Evolutionary conservation across 2,888 invertebrate species (phyloP), one percentile per base, ranked within the genome.

Genomic region (Eucriotettix oculatus): DNA sequence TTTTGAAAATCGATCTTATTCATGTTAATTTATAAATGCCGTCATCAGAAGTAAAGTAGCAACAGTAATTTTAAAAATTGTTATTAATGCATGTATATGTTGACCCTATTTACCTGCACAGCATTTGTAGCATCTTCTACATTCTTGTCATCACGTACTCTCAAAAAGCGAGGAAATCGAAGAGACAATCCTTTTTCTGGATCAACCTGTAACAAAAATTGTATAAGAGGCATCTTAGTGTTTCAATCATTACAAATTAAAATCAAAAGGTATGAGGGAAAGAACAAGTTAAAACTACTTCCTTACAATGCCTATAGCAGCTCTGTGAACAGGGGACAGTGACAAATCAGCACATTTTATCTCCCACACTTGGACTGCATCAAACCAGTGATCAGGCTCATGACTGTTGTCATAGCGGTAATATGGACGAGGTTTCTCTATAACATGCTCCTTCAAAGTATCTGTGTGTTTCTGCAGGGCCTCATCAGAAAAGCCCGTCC

Each of bases 321-420:
- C 98, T 71, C 80, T 82, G 74, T 99, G 95, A 57, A 88, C 85
- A 16, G 99, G 97, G 43, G 97, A 98, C 56, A 99, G 80, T 10
- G 97, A 97, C 61, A 99, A 80, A 79, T 99, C 98, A 0, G 98
- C 98, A 73, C 95, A 94, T 72, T 96, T 94, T 60, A 97, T 83
- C 78, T 97, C 97, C 94, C 95, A 96, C 61, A 99, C 95, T 73
- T 86, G 81, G 16, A 83, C 83, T 7, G 93, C 81, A 65, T 84
- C 83, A 71, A 96, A 86, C 95, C 96, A 96, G 69, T 84, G 87
- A 77, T 96, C 95, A 1, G 95, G 88, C 67, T 79, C 76, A 67
- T 87, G 81, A 10, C 80, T 75, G 0, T 73, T 66, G 72, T 94
- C 93, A 72, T 78, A 95, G 56, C 84, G 79, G 69, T 90, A 93